A percentile compares a stretch with the other conserved stretches of the same genome.
Conservation (phyloP, 2,113 vertebrate species). For the Tupaia chinensis region DNA sequence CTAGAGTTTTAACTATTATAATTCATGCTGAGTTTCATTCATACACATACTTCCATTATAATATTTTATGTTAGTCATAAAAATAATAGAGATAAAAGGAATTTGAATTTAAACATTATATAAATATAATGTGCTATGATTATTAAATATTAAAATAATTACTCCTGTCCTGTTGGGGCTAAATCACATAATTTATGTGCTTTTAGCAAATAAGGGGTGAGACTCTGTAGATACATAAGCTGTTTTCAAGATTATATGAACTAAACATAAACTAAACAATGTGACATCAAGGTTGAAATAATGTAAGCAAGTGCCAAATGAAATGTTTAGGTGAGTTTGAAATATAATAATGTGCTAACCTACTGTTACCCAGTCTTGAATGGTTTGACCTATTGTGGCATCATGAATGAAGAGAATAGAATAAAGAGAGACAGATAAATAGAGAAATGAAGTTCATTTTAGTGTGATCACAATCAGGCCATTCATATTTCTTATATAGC, state of each 20-base stretch:
- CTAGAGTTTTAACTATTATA: conserved; percentile 37
- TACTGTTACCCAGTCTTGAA: not conserved
- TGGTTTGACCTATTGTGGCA: conserved; percentile 30
- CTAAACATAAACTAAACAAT: conserved; percentile 65
- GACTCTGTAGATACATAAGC: conserved; percentile 64
- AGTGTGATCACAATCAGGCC: conserved; percentile 32
- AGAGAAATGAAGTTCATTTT: conserved; percentile 51
- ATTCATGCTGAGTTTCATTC: conserved; percentile 22
- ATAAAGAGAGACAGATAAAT: conserved; percentile 19
- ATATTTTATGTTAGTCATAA: conserved; percentile 47
- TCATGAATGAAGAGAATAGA: conserved; percentile 1
- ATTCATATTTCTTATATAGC: conserved; percentile 73
- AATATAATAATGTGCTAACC: conserved; percentile 18
- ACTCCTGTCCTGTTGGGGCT: conserved; percentile 36
- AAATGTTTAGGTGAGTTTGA: conserved; percentile 50
- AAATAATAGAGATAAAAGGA: conserved; percentile 60
- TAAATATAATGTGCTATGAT: conserved; percentile 53
- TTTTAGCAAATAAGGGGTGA: conserved; percentile 42
- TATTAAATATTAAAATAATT: conserved; percentile 69
- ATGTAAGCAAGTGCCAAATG: conserved; percentile 54
- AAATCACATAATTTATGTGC: conserved; percentile 52
- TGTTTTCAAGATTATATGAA: conserved; percentile 59
- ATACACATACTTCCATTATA: not conserved
- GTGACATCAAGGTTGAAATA: conserved; percentile 52
- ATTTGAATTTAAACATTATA: conserved; percentile 61